Evolutionary conservation across 2,888 invertebrate genomes (phyloP), one percentile per base, ranked within the genome.

Genomic region (Empis stercorea): DNA sequence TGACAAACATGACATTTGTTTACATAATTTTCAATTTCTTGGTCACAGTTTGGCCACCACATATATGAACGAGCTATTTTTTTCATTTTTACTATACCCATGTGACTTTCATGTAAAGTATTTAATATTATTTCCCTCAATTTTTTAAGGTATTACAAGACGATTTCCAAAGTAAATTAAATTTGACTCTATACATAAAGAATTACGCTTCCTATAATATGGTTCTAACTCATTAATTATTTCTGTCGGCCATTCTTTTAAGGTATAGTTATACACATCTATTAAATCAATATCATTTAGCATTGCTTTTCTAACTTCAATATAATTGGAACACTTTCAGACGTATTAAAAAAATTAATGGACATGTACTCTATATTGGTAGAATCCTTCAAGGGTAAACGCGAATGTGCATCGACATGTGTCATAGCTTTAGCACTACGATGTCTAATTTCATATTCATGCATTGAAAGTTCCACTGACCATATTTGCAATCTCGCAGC

Each of bases 1-100:
- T 46, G 36, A 49, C 42, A 52, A 11, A 42, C 34, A 32, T 41
- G 4, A 49, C 60, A 60, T 10, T 41, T 30, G 41, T 50, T 54
- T n/a, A 55, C 51, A 20, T 45, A 52, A 2, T 44, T 43, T 49
- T 61, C 59, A 13, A 61, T 57, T 15, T 61, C 57, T 1, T 47
- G 20, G 47, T 63, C 56, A 17, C 62, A 51, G 6, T 50, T 49
- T 7, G 60, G 57, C 59, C 59, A 61, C 56, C 55, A 62, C 30
- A 61, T 54, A 51, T 58, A 52, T 6, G 54, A 49, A 20, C 58
- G 46, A 1, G 60, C 59, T 13, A 59, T 34, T 10, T 52, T 46
- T 54, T 61, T 61, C 52, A 56, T 59, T 46, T 56, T 51, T 1
- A 57, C 57, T 7, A 62, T 54, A 7, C 61, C 62, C 7, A 54